Evolutionary conservation across 2,888 invertebrate genomes (phyloP).

Genomic region (Thymelicus acteon): DNA sequence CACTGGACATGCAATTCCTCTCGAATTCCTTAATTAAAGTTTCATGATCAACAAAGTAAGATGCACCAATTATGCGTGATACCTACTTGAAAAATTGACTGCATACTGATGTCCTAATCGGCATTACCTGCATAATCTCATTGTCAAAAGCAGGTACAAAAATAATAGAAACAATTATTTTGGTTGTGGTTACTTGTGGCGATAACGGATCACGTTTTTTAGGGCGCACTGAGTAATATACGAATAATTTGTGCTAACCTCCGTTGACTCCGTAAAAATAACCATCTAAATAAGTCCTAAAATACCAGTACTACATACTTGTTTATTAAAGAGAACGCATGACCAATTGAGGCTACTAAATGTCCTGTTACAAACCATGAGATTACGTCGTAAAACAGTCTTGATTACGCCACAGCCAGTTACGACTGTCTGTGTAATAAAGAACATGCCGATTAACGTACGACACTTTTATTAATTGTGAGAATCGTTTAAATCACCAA

Average conservation of each 20-base stretch:
- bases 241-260: too few species aligned
- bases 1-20: conserved; percentile 12
- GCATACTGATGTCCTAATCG: not conserved
- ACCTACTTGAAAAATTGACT: too few species aligned
- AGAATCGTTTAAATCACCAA: conserved; percentile 47
- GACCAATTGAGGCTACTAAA: conserved; percentile 1
- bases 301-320: not conserved
- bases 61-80: too few species aligned
- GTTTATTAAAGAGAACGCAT: conserved; percentile 1
- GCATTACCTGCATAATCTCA: not conserved
- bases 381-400: conserved; percentile 8
- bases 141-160: too few species aligned
- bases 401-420: conserved; percentile 28
- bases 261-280: too few species aligned
- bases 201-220: too few species aligned
- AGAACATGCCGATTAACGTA: conserved; percentile 23
- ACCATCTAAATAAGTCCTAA: too few species aligned
- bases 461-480: conserved; percentile 52
- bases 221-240: too few species aligned
- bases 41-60: too few species aligned
- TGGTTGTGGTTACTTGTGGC: too few species aligned
- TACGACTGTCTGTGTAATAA: conserved; percentile 24
- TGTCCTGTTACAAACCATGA: conserved; percentile 1
- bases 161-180: too few species aligned
- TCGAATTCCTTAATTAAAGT: not conserved